Base-by-base conservation (phyloP, 2,113 vertebrate species). In the Myocastor coypus region DNA sequence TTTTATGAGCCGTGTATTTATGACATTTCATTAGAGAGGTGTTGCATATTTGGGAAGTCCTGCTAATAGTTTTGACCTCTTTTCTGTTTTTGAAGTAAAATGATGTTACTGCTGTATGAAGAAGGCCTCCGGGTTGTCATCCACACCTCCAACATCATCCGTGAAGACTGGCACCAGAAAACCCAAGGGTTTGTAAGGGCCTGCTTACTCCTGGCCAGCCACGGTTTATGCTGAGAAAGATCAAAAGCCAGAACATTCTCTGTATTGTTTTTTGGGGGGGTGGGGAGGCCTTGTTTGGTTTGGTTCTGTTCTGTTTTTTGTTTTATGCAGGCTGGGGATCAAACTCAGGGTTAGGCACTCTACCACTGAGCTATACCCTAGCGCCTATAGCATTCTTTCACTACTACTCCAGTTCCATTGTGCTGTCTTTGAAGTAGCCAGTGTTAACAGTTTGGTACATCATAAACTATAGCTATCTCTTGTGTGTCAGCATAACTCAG, bases 151-250 rank as follows among this genome's bases (percentile, higher is more conserved):
- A 99, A 99, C 98, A 99, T 99, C 94, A 99, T 99, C 97, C 99
- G 97, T 88, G 99, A 98, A 0, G 99, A 99, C 97, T 99, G 99
- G 99, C 99, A 99, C 97, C 99, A 99, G 98, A 99, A 99, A 97
- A 99, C 99, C 64, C 99, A 99, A 94, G 99, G 99, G 99, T 99
- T 96, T 95, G 99, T 91, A 80, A 28, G 3, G 16, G 22, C 71
- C 10, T 37, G 0, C 2, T 42, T 16, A 0, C 37, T 11, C 63
- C 26, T 0, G 17, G 28, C n/a, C 19, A n/a, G 3, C 32, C 32
- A 22, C 55, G 37, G 2, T 57, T 26, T 42, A 30, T 69, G 20
- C 57, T 68, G 32, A 57, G 42, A 86, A 37, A 50, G 42, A 10
- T 11, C 92, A 34, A 87, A 75, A n/a, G n/a, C 63, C 22, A 5